Evolutionary conservation across 1,140 invertebrate species (phyloP).

Genomic region (Solenopsis fugax): DNA sequence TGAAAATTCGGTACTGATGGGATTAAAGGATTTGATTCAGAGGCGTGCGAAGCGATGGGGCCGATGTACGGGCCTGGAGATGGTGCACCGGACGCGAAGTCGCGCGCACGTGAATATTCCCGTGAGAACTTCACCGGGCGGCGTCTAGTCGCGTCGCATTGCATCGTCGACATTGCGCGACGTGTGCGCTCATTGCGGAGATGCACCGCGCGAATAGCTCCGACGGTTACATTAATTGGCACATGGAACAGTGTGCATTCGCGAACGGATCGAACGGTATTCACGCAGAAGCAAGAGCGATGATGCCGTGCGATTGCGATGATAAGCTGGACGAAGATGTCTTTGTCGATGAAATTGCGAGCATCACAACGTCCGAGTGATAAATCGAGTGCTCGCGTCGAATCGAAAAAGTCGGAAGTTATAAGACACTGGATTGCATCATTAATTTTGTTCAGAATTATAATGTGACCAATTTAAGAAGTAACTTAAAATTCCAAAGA

Average conservation of each 20-base stretch:
- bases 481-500: background rate
- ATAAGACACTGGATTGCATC: background rate
- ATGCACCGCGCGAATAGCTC: slow-evolving; percentile 25
- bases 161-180: slow-evolving; percentile 21
- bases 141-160: slow-evolving; percentile 23
- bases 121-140: slow-evolving; percentile 58
- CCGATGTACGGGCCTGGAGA: slow-evolving; percentile 30
- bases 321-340: background rate
- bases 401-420: background rate
- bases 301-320: background rate
- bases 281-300: background rate
- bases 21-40: slow-evolving; percentile 16
- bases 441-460: slow-evolving; percentile 9
- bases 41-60: background rate
- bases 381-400: background rate
- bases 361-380: background rate
- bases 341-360: background rate
- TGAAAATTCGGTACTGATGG: background rate
- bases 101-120: slow-evolving; percentile 52
- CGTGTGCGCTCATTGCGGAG: background rate
- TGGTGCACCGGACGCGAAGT: slow-evolving; percentile 40
- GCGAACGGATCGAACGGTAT: background rate
- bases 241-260: background rate
- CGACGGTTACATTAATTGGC: slow-evolving; percentile 48
- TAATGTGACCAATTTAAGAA: background rate